Conservation (phyloP, 2,113 vertebrate genomes). For the Hystrix brachyura region DNA sequence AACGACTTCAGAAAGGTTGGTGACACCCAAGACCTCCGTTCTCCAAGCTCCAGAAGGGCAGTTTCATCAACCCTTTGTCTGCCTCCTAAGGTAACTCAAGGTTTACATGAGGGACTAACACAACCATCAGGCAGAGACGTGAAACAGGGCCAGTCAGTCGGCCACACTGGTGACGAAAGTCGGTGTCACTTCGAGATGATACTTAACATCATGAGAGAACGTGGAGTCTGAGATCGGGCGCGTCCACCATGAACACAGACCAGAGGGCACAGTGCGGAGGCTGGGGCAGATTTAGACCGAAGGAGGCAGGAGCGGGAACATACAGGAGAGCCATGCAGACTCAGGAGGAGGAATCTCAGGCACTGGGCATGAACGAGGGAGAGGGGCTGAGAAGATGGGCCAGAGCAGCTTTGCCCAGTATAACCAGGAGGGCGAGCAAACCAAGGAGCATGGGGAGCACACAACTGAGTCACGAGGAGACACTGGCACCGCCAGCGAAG, state of each 20-base stretch:
- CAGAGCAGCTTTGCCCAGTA: not conserved
- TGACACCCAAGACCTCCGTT: not conserved
- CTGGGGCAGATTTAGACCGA: not conserved
- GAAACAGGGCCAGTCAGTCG: not conserved
- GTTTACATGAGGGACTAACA: no score
- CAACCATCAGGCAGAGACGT: not conserved
- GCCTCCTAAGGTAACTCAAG: not conserved
- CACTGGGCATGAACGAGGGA: not conserved
- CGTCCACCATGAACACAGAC: not conserved
- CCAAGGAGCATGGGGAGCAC: not conserved
- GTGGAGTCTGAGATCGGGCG: not conserved
- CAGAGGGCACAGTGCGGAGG: not conserved
- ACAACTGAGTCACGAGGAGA: not conserved
- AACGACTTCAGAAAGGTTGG: not conserved
- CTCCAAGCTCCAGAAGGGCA: not conserved
- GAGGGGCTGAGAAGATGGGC: accelerated
- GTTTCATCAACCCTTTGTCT: not conserved
- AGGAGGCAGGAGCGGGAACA: not conserved
- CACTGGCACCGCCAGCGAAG: not conserved
- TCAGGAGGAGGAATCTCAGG: not conserved
- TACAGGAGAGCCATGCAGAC: not conserved
- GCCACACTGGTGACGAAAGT: not conserved
- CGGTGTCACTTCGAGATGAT: not conserved
- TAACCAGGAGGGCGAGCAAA: not conserved
- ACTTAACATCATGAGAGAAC: not conserved